Evolutionary conservation across 2,113 vertebrate genomes (phyloP).

Genomic region (Mixornis gularis): DNA sequence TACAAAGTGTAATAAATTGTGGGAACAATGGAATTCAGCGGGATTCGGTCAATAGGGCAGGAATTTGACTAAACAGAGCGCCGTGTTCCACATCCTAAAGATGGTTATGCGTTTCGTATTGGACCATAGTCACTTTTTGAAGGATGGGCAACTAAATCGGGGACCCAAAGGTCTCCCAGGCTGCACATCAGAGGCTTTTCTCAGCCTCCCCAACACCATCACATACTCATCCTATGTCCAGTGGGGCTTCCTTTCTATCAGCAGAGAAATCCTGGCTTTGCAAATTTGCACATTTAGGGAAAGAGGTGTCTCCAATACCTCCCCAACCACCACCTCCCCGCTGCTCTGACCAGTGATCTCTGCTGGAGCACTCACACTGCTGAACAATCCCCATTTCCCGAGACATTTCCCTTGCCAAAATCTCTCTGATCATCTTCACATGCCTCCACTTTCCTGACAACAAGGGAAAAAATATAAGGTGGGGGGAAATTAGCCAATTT

Average conservation of each 20-base stretch:
- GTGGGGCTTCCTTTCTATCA: accelerated
- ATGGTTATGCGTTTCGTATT: neutral
- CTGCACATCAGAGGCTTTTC: neutral
- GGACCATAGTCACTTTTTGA: neutral
- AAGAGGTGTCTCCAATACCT: neutral
- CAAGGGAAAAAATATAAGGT: neutral
- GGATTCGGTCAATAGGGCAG: neutral
- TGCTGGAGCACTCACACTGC: neutral
- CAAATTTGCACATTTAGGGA: neutral
- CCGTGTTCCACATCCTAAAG: accelerated
- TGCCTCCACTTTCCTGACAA: neutral
- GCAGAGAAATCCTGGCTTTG: neutral
- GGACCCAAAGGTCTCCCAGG: neutral
- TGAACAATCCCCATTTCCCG: accelerated
- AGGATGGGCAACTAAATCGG: neutral
- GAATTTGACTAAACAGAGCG: neutral
- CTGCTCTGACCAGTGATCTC: neutral
- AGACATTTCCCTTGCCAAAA: neutral
- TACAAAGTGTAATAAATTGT: accelerated
- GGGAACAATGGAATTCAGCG: neutral
- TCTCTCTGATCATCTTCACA: neutral
- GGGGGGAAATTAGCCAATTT: neutral
- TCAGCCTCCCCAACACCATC: neutral
- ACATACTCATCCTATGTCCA: neutral
- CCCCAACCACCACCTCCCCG: neutral